Conservation (phyloP, 2,888 invertebrate genomes). For the Drosophila austrosaltans region DNA sequence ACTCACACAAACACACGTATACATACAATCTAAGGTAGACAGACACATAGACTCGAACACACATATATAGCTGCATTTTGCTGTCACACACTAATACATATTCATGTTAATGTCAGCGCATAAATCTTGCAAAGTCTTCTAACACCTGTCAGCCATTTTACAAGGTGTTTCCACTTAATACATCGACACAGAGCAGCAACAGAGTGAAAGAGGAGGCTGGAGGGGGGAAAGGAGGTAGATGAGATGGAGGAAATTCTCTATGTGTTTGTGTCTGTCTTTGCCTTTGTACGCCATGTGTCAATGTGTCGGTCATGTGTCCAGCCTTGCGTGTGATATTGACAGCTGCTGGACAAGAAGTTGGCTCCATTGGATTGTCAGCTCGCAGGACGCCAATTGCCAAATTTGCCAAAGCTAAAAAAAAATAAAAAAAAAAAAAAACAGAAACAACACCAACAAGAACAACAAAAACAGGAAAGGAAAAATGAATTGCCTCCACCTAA, state of each 20-base stretch:
- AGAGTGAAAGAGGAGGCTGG: constrained; percentile 15
- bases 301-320: constrained; percentile 77
- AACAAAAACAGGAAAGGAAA: constrained; percentile 22
- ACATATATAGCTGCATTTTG: constrained; percentile 50
- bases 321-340: constrained; percentile 77
- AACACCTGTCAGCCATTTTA: constrained; percentile 78
- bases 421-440: background rate
- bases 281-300: constrained; percentile 74
- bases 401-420: constrained; percentile 15
- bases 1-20: constrained; percentile 37
- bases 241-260: constrained; percentile 25
- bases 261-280: constrained; percentile 42
- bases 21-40: constrained; percentile 31
- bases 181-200: constrained; percentile 54
- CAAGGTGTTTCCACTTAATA: constrained; percentile 78
- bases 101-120: constrained; percentile 79
- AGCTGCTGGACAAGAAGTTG: constrained; percentile 49
- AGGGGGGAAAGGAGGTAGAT: background rate
- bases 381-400: constrained; percentile 16
- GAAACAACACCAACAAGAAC: background rate
- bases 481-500: constrained; percentile 24
- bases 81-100: constrained; percentile 69
- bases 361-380: constrained; percentile 38
- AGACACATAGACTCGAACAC: constrained; percentile 28
- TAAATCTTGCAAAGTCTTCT: constrained; percentile 79